Base-by-base conservation (phyloP, 2,888 invertebrate genomes). In the Cataglyphis albicans region DNA sequence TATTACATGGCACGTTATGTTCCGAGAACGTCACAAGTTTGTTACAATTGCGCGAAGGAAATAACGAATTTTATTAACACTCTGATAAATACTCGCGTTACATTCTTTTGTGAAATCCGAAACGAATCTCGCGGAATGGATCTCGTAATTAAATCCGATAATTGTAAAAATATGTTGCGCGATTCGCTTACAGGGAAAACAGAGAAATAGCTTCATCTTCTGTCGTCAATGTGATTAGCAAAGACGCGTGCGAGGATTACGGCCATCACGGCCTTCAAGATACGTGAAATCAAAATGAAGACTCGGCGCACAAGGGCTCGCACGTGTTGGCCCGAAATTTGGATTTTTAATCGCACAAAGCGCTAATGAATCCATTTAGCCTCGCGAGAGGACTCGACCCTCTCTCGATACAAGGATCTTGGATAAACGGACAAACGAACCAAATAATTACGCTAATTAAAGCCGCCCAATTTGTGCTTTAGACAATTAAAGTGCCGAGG, bases 361-460 rank as follows among this genome's bases (percentile, higher is more conserved):
- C 76, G 76, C 86, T 89, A 89, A 89, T 88, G 89, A 89, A 89
- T 89, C 89, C 84, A 89, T 88, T 89, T 89, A 89, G 89, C 83
- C 59, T 61, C 74, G 68, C 59, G n/a, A 48, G 55, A 52, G 35
- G 21, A 41, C 35, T 32, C 80, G 64, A 73, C 41, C 57, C 73
- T 68, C 85, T 86, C 78, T 85, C 89, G 89, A 89, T 89, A 88
- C 88, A 81, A 85, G 89, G 86, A 87, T 87, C 89, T 90, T 89
- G 89, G 89, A 89, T 88, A 89, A 88, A 88, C 89, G 88, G 87
- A 85, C 91, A 91, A 92, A 92, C 92, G 93, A 89, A 91, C 91
- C 90, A 90, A 90, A 93, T 94, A 94, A 94, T 94, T 92, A 92
- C 91, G 92, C 93, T 94, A 94, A 94, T 94, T 93, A 93, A 93